Percentiles rank a stretch among this genome's conserved stretches.
phyloP scores from a whole-genome alignment of 2,888 invertebrate species.

The Clivina fossor region DNA sequence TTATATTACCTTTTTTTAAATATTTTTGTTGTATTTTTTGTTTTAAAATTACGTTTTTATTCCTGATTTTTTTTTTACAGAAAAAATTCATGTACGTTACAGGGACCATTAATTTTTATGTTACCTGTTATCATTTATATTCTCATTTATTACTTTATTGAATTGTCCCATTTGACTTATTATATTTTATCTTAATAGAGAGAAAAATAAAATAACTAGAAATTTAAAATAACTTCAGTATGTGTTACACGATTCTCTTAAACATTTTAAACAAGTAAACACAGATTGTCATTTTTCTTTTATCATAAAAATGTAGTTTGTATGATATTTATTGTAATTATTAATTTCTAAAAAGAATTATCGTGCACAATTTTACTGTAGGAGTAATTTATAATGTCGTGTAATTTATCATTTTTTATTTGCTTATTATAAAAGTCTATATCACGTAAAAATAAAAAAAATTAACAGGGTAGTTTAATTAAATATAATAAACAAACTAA shows the following conservation, averaged over 20 bases:
- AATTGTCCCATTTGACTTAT: constrained; percentile 13
- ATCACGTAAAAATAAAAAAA: constrained; percentile 28
- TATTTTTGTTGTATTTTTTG: constrained; percentile 9
- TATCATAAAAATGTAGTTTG: constrained; percentile 16
- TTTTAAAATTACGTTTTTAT: constrained; percentile 15
- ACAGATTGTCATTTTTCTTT: constrained; percentile 13
- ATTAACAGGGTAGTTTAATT: constrained; percentile 34
- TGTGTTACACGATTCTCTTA: too few relatives aligned
- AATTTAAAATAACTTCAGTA: too few relatives aligned
- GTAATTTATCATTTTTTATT: constrained; percentile 16
- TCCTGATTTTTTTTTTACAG: constrained; percentile 19
- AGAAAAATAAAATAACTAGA: too few relatives aligned
- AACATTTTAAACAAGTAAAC: too few relatives aligned
- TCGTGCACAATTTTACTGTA: constrained; percentile 32
- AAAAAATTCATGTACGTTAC: constrained; percentile 12
- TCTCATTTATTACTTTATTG: constrained; percentile 9
- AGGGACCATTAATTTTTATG: constrained; percentile 28
- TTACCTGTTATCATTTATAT: constrained; percentile 23
- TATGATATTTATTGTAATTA: constrained; percentile 21
- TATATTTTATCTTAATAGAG: too few relatives aligned
- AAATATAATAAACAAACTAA: too few relatives aligned
- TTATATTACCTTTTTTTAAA: constrained; percentile 21
- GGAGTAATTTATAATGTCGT: constrained; percentile 27
- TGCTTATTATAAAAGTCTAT: constrained; percentile 25
- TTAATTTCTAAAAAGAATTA: constrained; percentile 27